Evolutionary conservation across 2,888 invertebrate species (phyloP).

Genomic region (Autographa gamma): DNA sequence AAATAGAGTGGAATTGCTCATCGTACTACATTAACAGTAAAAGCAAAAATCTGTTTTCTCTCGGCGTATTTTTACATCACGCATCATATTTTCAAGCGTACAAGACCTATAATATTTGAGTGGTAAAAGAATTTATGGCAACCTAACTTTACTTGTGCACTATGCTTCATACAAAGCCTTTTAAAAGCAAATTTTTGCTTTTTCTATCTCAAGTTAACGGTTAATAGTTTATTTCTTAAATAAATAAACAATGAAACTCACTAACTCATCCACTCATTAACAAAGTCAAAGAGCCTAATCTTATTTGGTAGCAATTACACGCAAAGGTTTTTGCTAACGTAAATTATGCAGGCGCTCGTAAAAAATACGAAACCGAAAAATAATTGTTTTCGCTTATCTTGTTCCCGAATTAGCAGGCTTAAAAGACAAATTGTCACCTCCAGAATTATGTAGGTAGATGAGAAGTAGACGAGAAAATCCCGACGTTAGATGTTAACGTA

Average conservation of each 20-base stretch:
- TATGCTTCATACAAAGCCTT: too few species aligned
- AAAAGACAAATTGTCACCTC: constrained; percentile 53
- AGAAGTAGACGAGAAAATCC: constrained; percentile 31
- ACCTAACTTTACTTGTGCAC: not conserved
- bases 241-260: too few species aligned
- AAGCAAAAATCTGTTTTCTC: constrained; percentile 62
- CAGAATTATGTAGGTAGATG: constrained; percentile 53
- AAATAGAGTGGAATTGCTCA: constrained; percentile 69
- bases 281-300: constrained; percentile 31
- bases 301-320: constrained; percentile 40
- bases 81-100: not conserved
- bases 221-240: too few species aligned
- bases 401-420: constrained; percentile 40
- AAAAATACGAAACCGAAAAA: constrained; percentile 39
- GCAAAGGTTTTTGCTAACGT: constrained; percentile 30
- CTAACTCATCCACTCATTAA: not conserved
- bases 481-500: constrained; percentile 22
- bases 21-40: constrained; percentile 59
- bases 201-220: too few species aligned
- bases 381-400: constrained; percentile 53
- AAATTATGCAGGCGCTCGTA: constrained; percentile 47
- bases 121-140: not conserved
- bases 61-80: constrained; percentile 5
- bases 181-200: too few species aligned
- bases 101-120: not conserved